Evolutionary conservation across 2,113 vertebrate genomes (phyloP).

Genomic region (Ictalurus furcatus): DNA sequence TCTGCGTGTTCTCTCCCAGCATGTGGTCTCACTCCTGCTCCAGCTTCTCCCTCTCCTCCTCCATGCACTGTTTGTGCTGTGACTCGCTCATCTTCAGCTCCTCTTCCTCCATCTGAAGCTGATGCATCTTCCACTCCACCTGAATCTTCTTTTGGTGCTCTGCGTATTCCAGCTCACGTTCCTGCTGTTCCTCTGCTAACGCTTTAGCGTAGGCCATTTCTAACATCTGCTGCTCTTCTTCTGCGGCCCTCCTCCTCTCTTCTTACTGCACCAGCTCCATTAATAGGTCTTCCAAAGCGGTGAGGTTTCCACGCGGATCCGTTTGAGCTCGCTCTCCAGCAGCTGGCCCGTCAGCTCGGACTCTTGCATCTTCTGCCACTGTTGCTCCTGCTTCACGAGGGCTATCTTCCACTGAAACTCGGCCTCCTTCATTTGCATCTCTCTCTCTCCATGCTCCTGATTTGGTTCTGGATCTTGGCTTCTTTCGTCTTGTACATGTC

Average conservation of each 20-base stretch:
- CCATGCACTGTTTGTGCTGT: neutral
- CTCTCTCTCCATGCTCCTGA: neutral
- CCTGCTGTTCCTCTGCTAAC: neutral
- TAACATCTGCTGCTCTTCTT: neutral
- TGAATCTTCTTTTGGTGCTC: neutral
- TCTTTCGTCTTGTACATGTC: slow-evolving; percentile 25
- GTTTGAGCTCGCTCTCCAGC: neutral
- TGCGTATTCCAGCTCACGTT: neutral
- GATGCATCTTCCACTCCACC: neutral
- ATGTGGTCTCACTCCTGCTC: neutral
- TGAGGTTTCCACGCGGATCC: neutral
- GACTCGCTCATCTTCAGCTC: neutral
- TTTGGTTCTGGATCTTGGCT: slow-evolving; percentile 5
- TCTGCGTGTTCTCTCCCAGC: neutral
- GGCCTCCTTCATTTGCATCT: slow-evolving; percentile 6
- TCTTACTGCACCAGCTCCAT: neutral
- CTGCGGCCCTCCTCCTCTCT: neutral
- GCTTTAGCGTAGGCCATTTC: neutral
- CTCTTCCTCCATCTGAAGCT: neutral
- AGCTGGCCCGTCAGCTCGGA: neutral
- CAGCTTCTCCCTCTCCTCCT: neutral
- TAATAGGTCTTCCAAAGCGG: neutral
- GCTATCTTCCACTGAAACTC: slow-evolving; percentile 4
- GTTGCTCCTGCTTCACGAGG: neutral
- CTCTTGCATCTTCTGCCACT: neutral